Percentiles rank a stretch among this genome's conserved stretches.
Evolutionary conservation across 2,113 vertebrate species (phyloP).

Genomic region (Pituophis catenifer): DNA sequence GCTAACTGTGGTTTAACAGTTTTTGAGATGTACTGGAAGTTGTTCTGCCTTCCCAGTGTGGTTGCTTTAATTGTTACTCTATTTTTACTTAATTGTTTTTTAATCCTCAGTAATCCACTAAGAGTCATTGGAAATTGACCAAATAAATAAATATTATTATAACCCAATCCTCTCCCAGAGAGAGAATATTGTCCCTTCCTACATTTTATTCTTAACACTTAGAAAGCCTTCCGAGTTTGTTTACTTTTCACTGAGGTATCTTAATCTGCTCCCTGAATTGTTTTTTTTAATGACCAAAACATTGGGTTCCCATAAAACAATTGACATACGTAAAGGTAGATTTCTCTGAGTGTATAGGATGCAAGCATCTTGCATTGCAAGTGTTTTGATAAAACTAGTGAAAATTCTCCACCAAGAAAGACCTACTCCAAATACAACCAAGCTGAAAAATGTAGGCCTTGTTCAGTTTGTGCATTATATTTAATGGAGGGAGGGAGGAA

Average conservation of each 20-base stretch:
- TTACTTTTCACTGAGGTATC: neutral
- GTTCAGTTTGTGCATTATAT: neutral
- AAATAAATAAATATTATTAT: neutral
- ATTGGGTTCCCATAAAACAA: neutral
- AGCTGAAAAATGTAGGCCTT: neutral
- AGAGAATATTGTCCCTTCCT: neutral
- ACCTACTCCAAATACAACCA: neutral
- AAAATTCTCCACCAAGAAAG: neutral
- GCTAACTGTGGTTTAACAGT: neutral
- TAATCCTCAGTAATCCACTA: neutral
- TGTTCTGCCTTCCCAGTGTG: neutral
- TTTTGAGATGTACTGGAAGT: neutral
- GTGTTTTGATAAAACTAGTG: neutral
- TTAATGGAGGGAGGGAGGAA: neutral
- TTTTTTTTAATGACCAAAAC: neutral
- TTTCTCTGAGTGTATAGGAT: neutral
- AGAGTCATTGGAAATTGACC: neutral
- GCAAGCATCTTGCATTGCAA: neutral
- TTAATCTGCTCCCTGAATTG: too few species aligned
- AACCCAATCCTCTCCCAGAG: neutral
- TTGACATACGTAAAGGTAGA: neutral
- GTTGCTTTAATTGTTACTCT: neutral
- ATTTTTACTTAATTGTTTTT: neutral
- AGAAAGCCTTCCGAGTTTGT: neutral
- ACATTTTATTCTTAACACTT: neutral